Percentiles rank a stretch among this genome's conserved stretches.
Conservation (phyloP, 2,888 invertebrate species). For the Lepetodrilus schrolli region DNA sequence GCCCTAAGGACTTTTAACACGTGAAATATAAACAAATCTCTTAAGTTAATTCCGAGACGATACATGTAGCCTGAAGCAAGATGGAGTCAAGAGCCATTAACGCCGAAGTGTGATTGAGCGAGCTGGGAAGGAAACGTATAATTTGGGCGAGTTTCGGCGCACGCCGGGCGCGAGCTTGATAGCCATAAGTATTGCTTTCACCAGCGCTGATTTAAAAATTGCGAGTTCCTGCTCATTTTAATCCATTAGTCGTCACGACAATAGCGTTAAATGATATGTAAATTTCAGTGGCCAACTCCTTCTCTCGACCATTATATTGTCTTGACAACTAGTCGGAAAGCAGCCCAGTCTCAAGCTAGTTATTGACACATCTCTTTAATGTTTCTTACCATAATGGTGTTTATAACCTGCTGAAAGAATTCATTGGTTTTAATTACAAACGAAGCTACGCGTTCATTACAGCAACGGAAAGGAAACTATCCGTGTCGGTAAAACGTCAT, state of each 20-base stretch:
- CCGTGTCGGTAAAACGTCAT: background rate
- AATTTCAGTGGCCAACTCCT: conserved; percentile 14
- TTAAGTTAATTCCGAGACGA: conserved; percentile 29
- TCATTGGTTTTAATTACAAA: conserved; percentile 3
- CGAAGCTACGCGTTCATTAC: background rate
- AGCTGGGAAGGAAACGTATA: conserved; percentile 8
- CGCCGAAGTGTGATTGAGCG: conserved; percentile 17
- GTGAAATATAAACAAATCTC: conserved; percentile 35
- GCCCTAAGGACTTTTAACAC: conserved; percentile 30
- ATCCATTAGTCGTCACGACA: conserved; percentile 29
- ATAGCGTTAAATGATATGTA: conserved; percentile 33
- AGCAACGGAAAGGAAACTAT: background rate
- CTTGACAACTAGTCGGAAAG: too few species aligned
- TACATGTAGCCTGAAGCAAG: background rate
- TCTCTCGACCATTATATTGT: background rate
- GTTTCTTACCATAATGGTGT: background rate
- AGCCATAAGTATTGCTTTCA: background rate
- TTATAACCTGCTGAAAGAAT: conserved; percentile 2
- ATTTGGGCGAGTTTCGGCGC: conserved; percentile 16
- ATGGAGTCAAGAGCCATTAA: background rate
- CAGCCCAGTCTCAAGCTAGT: too few species aligned
- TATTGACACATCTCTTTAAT: background rate
- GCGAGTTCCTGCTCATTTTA: conserved; percentile 31
- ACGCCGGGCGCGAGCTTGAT: background rate
- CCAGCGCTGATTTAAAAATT: conserved; percentile 34